Evolutionary conservation across 2,888 invertebrate genomes (phyloP).

Genomic region (Micoletzkya japonica): DNA sequence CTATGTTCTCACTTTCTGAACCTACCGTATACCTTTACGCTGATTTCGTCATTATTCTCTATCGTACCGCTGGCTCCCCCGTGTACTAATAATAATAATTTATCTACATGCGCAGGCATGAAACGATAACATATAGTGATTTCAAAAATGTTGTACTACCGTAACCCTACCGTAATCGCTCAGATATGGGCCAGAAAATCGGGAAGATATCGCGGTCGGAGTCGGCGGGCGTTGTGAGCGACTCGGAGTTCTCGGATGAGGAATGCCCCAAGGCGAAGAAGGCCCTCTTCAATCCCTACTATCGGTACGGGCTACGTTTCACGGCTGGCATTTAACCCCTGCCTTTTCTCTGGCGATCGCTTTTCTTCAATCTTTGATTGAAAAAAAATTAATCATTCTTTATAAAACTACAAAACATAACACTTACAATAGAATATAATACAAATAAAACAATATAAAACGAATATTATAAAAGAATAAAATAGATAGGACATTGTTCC

Average conservation of each 20-base stretch:
- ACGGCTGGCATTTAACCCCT: too few relatives aligned
- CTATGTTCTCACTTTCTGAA: not conserved
- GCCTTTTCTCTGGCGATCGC: too few relatives aligned
- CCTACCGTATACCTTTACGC: not conserved
- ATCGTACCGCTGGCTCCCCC: too few relatives aligned
- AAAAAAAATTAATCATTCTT: too few relatives aligned
- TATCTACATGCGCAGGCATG: too few relatives aligned
- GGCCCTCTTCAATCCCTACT: constrained; percentile 26
- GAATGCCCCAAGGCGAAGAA: constrained; percentile 19
- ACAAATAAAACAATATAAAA: too few relatives aligned
- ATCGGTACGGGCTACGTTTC: not conserved
- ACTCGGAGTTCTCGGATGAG: constrained; percentile 14
- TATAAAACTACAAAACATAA: too few relatives aligned
- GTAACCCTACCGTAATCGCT: not conserved
- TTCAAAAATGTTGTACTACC: not conserved
- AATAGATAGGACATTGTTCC: too few relatives aligned
- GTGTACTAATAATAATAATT: too few relatives aligned
- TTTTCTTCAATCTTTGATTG: too few relatives aligned
- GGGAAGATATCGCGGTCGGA: constrained; percentile 9
- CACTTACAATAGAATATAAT: too few relatives aligned
- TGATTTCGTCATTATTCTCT: not conserved
- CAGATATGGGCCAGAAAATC: constrained; percentile 21
- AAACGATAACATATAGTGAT: not conserved
- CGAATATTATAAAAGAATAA: too few relatives aligned
- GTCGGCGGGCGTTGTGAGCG: not conserved